Base-by-base conservation (phyloP, 2,797 vertebrate genomes). In the Anabacerthia variegaticeps region DNA sequence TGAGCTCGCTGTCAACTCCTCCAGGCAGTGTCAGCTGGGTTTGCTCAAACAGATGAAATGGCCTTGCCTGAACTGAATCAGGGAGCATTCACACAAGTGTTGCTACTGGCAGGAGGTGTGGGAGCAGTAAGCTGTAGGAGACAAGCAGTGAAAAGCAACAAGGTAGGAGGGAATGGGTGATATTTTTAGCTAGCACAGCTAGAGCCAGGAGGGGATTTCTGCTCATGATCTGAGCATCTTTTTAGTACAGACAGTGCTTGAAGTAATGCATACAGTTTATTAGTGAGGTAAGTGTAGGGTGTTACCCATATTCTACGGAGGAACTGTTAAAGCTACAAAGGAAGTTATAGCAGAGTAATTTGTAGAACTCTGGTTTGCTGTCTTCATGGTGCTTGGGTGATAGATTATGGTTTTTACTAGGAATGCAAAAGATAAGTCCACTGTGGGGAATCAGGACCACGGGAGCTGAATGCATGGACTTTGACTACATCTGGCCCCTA, bases 121-220 rank as follows among this genome's bases (percentile, higher is more conserved):
- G 69, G 76, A 93, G 56, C 75, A 76, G 55, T 49, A 30, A 74
- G 66, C 54, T 68, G 46, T 44, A 78, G 83, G 79, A 95, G 76
- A 86, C 62, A 52, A 72, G 73, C 85, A 74, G 61, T 48, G 49
- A 91, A 83, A 85, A 88, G 72, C 88, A 94, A 63, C 92, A 76
- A 67, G 67, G 67, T 87, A 79, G 92, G 80, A 93, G 59, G 67
- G 63, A 85, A 75, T 2, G 10, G 69, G 48, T 75, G 67, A 46
- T 93, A 76, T 88, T 95, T 95, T 95, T 94, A 97, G 88, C 66
- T 55, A 85, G 77, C 51, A 62, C 62, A 94, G 63, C 75, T 79
- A 89, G 77, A 93, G 48, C 63, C 67, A 24, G 85, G 62, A 72
- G 62, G 91, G 27, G 63, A 55, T 63, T 52, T 80, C 91, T 83